Evolutionary conservation across 2,113 vertebrate species (phyloP).

Genomic region (Amphiprion percula): DNA sequence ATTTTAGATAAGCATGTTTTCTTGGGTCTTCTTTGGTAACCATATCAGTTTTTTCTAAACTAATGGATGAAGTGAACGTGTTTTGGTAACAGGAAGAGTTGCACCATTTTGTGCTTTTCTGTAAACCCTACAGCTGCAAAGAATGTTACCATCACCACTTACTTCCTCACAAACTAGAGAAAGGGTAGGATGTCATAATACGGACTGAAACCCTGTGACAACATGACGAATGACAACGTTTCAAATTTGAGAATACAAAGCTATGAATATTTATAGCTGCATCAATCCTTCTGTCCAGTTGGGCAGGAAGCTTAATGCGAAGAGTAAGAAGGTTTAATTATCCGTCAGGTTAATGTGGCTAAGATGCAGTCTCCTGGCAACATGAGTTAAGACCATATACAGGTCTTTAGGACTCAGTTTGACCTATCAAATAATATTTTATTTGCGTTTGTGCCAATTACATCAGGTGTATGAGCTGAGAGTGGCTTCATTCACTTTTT

Average conservation of each 20-base stretch:
- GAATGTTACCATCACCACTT: background rate
- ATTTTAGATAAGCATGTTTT: background rate
- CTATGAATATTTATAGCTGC: constrained; percentile 8
- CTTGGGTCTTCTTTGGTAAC: background rate
- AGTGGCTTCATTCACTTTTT: background rate
- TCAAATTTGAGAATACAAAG: background rate
- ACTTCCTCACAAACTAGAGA: constrained; percentile 49
- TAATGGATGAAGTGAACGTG: background rate
- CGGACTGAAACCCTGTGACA: background rate
- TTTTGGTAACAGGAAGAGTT: constrained; percentile 42
- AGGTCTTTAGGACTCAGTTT: too few relatives aligned
- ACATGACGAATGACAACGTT: constrained; percentile 4
- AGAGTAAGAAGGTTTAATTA: background rate
- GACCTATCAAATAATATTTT: too few relatives aligned
- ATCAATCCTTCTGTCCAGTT: background rate
- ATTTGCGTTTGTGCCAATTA: too few relatives aligned
- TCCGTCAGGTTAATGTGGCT: background rate
- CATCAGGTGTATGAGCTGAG: background rate
- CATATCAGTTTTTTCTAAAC: background rate
- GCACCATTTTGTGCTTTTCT: constrained; percentile 17
- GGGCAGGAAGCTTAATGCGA: background rate
- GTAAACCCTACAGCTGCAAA: background rate
- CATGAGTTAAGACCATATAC: background rate
- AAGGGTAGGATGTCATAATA: background rate
- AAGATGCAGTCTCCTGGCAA: background rate